Evolutionary conservation across 2,888 invertebrate genomes (phyloP).

Genomic region (Prosapia bicincta): DNA sequence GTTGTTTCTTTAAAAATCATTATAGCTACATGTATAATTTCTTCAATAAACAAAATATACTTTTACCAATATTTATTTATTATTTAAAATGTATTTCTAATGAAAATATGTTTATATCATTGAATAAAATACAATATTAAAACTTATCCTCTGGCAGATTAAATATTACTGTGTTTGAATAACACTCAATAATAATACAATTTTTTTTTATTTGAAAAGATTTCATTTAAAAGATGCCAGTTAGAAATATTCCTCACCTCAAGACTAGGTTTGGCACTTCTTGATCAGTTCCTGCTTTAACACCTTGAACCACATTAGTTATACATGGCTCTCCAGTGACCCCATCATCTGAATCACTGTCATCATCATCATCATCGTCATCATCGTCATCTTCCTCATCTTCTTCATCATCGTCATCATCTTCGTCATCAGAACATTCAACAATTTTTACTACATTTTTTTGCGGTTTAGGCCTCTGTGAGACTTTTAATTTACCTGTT

Average conservation of each 20-base stretch:
- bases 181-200: too few relatives aligned
- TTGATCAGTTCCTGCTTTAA: slow-evolving; percentile 15
- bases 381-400: slow-evolving; percentile 43
- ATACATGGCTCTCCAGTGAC: slow-evolving; percentile 8
- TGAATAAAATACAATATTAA: too few relatives aligned
- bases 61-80: too few relatives aligned
- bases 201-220: too few relatives aligned
- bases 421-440: slow-evolving; percentile 26
- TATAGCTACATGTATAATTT: too few relatives aligned
- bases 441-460: slow-evolving; percentile 26
- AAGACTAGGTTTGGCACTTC: slow-evolving; percentile 26
- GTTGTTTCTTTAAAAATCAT: too few relatives aligned
- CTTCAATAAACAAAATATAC: too few relatives aligned
- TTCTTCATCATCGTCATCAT: slow-evolving; percentile 35
- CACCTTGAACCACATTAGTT: slow-evolving; percentile 3
- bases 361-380: slow-evolving; percentile 30
- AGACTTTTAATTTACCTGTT: slow-evolving; percentile 26
- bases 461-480: slow-evolving; percentile 9
- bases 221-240: too few relatives aligned
- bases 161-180: too few relatives aligned
- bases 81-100: too few relatives aligned
- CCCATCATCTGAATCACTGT: not conserved
- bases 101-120: too few relatives aligned
- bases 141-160: too few relatives aligned
- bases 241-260: slow-evolving; percentile 10